Evolutionary conservation across 2,113 vertebrate genomes (phyloP).

Genomic region (Benthochromis sp.): DNA sequence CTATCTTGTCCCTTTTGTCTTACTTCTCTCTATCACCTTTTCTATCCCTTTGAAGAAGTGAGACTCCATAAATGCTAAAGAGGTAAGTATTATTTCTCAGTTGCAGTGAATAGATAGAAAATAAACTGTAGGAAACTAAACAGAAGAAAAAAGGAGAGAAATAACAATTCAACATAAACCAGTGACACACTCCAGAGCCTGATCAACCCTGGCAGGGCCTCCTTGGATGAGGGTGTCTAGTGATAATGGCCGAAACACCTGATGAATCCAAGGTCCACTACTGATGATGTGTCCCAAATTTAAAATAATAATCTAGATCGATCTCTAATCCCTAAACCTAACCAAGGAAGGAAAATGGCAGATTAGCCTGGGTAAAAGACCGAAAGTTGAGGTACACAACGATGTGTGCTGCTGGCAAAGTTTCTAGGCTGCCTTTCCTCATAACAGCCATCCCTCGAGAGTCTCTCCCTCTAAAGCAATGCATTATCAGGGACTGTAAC

Average conservation of each 20-base stretch:
- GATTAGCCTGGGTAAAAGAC: not conserved
- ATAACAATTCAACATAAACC: too few species aligned
- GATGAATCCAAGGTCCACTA: not conserved
- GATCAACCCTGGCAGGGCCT: not conserved
- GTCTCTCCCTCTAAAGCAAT: not conserved
- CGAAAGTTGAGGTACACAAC: not conserved
- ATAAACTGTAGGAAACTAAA: not conserved
- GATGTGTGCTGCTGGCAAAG: accelerated
- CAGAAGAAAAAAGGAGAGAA: too few species aligned
- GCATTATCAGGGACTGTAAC: not conserved
- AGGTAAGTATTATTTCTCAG: not conserved
- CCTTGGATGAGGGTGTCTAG: not conserved
- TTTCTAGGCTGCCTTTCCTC: not conserved
- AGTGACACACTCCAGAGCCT: not conserved
- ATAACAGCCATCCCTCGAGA: not conserved
- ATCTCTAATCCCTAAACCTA: not conserved
- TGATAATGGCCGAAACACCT: not conserved
- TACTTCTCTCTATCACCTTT: too few species aligned
- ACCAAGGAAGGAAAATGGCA: not conserved
- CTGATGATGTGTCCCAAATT: not conserved
- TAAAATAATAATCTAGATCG: not conserved
- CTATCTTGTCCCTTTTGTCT: too few species aligned
- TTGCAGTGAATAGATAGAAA: not conserved
- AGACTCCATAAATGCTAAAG: not conserved
- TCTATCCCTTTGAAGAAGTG: too few species aligned